These are phyloP conservation scores for Camponotus vicinus DNA, from an alignment of 1,140 invertebrate species.

Conservation along the genomic window DNA sequence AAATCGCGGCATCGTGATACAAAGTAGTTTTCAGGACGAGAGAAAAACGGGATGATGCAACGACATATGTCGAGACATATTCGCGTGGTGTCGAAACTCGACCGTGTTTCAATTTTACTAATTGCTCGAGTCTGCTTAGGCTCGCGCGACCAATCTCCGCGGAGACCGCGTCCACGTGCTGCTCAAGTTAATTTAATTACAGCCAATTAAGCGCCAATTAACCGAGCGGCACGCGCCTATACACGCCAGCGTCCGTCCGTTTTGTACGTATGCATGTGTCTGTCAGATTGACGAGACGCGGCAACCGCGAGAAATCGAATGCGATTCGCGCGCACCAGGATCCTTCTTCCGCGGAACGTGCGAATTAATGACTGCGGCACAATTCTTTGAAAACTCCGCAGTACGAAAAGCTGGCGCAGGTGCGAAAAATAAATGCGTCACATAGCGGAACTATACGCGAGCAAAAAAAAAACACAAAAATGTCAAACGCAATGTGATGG, in stretches of 20 bases:
- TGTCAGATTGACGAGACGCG: slow-evolving; percentile 72
- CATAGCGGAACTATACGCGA: not conserved
- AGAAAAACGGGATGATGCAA: not conserved
- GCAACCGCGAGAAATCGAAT: not conserved
- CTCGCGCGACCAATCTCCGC: slow-evolving; percentile 72
- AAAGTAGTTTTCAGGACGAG: not conserved
- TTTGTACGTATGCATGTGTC: slow-evolving; percentile 12
- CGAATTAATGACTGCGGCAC: slow-evolving; percentile 13
- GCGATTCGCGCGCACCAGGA: not conserved
- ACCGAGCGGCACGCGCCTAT: slow-evolving; percentile 68
- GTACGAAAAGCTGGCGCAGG: not conserved
- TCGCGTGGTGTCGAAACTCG: slow-evolving; percentile 11
- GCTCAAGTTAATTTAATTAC: slow-evolving; percentile 81
- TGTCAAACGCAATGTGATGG: not conserved
- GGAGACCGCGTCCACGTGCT: slow-evolving; percentile 69
- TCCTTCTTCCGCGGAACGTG: not conserved
- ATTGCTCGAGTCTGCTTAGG: slow-evolving; percentile 59
- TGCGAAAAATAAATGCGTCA: not conserved
- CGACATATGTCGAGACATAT: not conserved
- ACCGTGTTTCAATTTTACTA: slow-evolving; percentile 48
- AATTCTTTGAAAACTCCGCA: not conserved
- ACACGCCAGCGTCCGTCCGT: slow-evolving; percentile 33
- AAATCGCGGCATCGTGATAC: not conserved
- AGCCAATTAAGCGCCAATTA: slow-evolving; percentile 82
- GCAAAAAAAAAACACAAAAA: not conserved